A percentile compares a stretch with the other conserved stretches of the same genome.
These are phyloP conservation scores for Ptychadena robeensis DNA, from an alignment of 2,797 vertebrate species.

Conservation along the genomic window DNA sequence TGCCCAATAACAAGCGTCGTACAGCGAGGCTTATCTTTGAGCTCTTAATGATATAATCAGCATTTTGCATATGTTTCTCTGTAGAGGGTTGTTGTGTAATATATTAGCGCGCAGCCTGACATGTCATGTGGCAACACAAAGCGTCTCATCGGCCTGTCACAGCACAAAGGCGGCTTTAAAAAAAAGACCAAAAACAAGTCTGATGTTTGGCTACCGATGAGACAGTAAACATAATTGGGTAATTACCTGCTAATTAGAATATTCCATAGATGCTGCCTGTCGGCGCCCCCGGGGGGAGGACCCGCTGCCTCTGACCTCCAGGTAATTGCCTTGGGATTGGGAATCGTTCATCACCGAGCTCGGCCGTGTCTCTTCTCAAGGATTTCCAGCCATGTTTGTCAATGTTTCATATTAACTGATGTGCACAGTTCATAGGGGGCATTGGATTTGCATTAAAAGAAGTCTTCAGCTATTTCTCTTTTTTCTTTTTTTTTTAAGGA, in stretches of 20 bases:
- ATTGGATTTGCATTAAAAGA: background rate
- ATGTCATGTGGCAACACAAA: background rate
- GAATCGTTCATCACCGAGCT: background rate
- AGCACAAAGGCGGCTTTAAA: background rate
- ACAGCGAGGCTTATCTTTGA: no score
- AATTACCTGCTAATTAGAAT: slow-evolving; percentile 3
- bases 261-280: background rate
- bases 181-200: background rate
- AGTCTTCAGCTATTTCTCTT: background rate
- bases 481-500: background rate
- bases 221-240: background rate
- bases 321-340: background rate
- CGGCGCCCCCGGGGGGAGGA: background rate
- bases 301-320: background rate
- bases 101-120: background rate
- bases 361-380: background rate
- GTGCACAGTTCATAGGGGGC: background rate
- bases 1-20: no score
- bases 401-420: slow-evolving; percentile 6
- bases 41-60: background rate
- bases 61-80: background rate
- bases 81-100: background rate
- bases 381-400: background rate
- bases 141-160: background rate
- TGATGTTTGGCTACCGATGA: background rate